Base-by-base conservation (phyloP, 2,888 invertebrate genomes). In the Hypena proboscidalis region DNA sequence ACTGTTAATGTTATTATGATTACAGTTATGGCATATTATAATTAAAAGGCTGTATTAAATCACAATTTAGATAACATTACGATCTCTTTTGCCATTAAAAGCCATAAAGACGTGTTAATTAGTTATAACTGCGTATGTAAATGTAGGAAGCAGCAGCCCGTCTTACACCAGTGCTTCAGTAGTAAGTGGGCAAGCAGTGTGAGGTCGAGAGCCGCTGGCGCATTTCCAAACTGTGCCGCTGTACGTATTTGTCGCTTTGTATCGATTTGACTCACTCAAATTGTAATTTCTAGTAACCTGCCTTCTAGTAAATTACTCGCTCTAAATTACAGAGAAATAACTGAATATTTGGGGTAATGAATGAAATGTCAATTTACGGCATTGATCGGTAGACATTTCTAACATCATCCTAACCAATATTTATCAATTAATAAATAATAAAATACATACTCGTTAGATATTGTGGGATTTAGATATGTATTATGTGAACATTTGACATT, bases 261-360 rank as follows among this genome's bases (percentile, higher is more conserved):
- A 86, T 87, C 80, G 87, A 87, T 85, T 85, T 79, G 74, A 80
- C 75, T 85, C 74, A 80, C 74, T 78, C 70, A 77, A 80, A 76
- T 74, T 81, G 67, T 78, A 71, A 76, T 77, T 72, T 71, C 55
- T 69, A 59, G 67, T 77, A 66, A 69, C 54, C 17, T 5, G 22
- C 15, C 7, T 15, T 19, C 10, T 37, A 17, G 13, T 19, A 22
- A 39, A 20, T 15, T 9, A 31, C 26, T 30, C 20, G 22, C 19
- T 19, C 10, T 27, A 19, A 19, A 20, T 14, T 25, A 15, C 19
- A 9, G 23, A 23, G 5, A 34, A 29, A 36, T 20, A n/a, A 14
- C 22, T 32, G 26, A n/a, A n/a, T n/a, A n/a, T n/a, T n/a, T n/a
- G n/a, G n/a, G n/a, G n/a, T n/a, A n/a, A n/a, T n/a, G n/a, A n/a